These are phyloP conservation scores for Galaxea fascicularis DNA, from an alignment of 92 coral and sea anemone genomes.

Conservation along the genomic window DNA sequence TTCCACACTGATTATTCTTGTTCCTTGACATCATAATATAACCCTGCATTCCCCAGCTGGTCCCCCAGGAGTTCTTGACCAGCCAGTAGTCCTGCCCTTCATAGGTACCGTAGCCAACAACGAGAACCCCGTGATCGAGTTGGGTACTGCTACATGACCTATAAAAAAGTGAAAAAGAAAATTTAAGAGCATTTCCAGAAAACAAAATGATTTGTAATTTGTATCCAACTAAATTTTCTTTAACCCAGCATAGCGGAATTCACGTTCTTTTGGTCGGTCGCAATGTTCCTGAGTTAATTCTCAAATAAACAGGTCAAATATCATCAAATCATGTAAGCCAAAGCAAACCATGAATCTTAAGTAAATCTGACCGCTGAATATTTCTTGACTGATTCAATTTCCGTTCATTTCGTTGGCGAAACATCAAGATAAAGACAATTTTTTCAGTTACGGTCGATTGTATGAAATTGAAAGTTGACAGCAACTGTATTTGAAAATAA, in stretches of 20 bases:
- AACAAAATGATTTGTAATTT: too few species aligned
- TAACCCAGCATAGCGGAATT: too few species aligned
- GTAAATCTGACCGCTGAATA: too few species aligned
- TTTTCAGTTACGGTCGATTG: too few species aligned
- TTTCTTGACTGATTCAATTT: too few species aligned
- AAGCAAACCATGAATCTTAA: too few species aligned
- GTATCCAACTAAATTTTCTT: too few species aligned
- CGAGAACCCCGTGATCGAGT: constrained; percentile 93
- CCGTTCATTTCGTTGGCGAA: too few species aligned
- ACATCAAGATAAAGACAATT: neutral
- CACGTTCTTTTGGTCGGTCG: too few species aligned
- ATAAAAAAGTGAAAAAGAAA: neutral
- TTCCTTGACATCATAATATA: constrained; percentile 95
- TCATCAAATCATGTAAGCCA: too few species aligned
- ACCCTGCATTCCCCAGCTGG: constrained; percentile 87
- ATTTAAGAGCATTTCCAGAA: neutral
- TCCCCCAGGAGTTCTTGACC: constrained; percentile 95
- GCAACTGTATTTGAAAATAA: neutral
- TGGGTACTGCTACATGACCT: constrained; percentile 79
- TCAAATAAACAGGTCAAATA: too few species aligned
- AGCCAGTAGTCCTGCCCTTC: constrained; percentile 90
- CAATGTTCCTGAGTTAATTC: too few species aligned
- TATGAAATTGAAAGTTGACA: neutral
- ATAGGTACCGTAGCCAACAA: constrained; percentile 85
- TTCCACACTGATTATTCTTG: constrained; percentile 90